These are phyloP conservation scores for Mizuhopecten yessoensis DNA, from an alignment of 1,140 invertebrate genomes.

Conservation along the genomic window DNA sequence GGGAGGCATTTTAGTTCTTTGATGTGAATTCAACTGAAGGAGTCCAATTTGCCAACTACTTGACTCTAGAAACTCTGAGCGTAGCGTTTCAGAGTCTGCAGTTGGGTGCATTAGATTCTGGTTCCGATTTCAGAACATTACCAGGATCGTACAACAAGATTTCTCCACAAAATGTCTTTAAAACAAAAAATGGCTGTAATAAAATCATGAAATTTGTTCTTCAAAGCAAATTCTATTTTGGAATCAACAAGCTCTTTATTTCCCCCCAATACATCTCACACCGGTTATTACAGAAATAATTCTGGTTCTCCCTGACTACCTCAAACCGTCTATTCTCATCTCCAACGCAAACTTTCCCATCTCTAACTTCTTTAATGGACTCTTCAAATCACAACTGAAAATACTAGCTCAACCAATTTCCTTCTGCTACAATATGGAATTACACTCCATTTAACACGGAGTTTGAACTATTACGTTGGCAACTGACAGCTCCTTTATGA, in stretches of 20 bases:
- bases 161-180: neutral
- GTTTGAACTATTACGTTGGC: neutral
- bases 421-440: neutral
- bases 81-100: neutral
- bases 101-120: neutral
- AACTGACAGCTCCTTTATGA: neutral
- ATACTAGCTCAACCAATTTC: constrained; percentile 1
- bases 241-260: neutral
- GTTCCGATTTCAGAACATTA: neutral
- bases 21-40: constrained; percentile 6
- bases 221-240: neutral
- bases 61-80: neutral
- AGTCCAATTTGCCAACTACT: constrained; percentile 15
- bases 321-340: neutral
- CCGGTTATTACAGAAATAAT: neutral
- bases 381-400: neutral
- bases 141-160: neutral
- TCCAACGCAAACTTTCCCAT: neutral
- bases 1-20: neutral
- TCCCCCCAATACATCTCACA: neutral
- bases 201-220: constrained; percentile 35
- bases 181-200: neutral
- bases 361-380: neutral
- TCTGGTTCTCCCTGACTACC: neutral
- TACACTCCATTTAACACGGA: constrained; percentile 33